Evolutionary conservation across 2,113 vertebrate species (phyloP).

Genomic region (Tylochromis polylepis): DNA sequence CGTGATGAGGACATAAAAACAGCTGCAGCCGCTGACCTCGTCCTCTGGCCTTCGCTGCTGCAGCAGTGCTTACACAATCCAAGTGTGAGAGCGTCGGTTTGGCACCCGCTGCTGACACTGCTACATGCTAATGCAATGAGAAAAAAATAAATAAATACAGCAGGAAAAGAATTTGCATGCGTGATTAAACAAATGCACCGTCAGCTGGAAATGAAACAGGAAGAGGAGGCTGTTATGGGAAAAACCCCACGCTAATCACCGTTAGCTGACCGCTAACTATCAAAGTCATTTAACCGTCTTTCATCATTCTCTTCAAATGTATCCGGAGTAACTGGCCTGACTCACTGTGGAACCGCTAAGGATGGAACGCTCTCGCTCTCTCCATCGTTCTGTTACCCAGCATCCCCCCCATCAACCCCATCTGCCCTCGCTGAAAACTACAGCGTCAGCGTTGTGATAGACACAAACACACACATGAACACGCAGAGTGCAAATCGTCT

Average conservation of each 20-base stretch:
- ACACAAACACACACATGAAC: slow-evolving; percentile 16
- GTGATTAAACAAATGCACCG: neutral
- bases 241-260: neutral
- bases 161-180: neutral
- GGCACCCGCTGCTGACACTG: slow-evolving; percentile 13
- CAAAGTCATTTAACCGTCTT: slow-evolving; percentile 5
- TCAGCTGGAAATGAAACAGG: neutral
- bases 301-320: slow-evolving; percentile 9
- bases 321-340: slow-evolving; percentile 6
- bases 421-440: neutral
- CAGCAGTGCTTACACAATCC: slow-evolving; percentile 25
- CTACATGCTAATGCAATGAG: slow-evolving; percentile 17
- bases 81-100: slow-evolving; percentile 15
- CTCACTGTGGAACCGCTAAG: slow-evolving; percentile 1
- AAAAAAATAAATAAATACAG: neutral
- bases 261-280: neutral
- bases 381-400: neutral
- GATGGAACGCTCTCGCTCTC: neutral
- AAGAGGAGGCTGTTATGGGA: neutral
- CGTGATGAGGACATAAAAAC: slow-evolving; percentile 45
- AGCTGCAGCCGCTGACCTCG: slow-evolving; percentile 51
- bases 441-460: slow-evolving; percentile 16
- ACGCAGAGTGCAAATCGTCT: slow-evolving; percentile 33
- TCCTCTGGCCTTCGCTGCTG: slow-evolving; percentile 2
- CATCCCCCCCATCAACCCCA: neutral